Percentiles rank a stretch among this genome's conserved stretches.
These are phyloP conservation scores for Drosophila trapezifrons DNA, from an alignment of 1,140 invertebrate genomes.

Conservation along the genomic window DNA sequence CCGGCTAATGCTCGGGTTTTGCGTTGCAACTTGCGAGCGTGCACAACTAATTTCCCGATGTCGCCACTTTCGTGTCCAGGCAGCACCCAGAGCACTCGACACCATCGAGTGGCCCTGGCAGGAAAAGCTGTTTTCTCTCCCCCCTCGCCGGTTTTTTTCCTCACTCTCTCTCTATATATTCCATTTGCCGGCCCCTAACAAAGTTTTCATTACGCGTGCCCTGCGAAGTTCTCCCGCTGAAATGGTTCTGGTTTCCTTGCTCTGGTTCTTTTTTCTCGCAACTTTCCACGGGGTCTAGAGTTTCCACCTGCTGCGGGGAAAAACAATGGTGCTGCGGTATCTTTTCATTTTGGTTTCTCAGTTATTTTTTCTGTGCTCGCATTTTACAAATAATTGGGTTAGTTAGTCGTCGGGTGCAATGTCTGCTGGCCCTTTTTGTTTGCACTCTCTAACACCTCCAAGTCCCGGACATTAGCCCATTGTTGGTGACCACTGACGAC, in stretches of 20 bases:
- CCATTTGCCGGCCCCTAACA: conserved; percentile 54
- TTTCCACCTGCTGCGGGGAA: conserved; percentile 56
- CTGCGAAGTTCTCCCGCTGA: conserved; percentile 41
- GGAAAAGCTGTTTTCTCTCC: conserved; percentile 23
- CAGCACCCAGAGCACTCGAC: conserved; percentile 46
- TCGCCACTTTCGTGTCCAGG: conserved; percentile 59
- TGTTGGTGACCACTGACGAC: conserved; percentile 17
- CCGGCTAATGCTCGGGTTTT: conserved; percentile 59
- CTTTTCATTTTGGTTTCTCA: conserved; percentile 38
- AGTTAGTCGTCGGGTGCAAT: conserved; percentile 62
- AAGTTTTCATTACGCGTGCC: conserved; percentile 77
- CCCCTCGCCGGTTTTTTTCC: conserved; percentile 16
- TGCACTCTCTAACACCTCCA: conserved; percentile 14
- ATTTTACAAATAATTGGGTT: conserved; percentile 78
- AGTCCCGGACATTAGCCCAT: conserved; percentile 39
- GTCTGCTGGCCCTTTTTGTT: conserved; percentile 34
- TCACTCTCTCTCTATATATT: conserved; percentile 21
- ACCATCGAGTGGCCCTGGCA: conserved; percentile 48
- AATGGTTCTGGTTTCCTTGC: conserved; percentile 11
- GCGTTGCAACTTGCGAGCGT: conserved; percentile 56
- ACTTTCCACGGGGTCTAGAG: conserved; percentile 28
- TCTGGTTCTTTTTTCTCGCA: conserved; percentile 16
- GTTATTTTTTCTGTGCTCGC: conserved; percentile 22
- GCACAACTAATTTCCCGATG: conserved; percentile 78
- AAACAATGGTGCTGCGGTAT: conserved; percentile 70